phyloP scores from a whole-genome alignment of 2,113 vertebrate species.

The Mastomys coucha region DNA sequence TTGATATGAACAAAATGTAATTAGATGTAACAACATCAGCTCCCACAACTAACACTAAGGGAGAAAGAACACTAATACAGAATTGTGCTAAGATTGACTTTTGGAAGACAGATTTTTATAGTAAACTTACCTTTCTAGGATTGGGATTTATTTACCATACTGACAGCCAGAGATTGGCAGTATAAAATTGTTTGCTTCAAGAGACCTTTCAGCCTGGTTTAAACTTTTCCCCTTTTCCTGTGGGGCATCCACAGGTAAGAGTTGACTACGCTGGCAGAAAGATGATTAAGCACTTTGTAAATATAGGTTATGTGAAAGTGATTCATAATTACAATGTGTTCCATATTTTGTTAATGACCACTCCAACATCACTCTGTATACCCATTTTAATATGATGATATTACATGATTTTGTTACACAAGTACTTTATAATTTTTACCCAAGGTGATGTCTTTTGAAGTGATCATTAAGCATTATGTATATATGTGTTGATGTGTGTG shows the following conservation, averaged over 20 bases:
- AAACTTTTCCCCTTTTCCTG: slow-evolving; percentile 47
- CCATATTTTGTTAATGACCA: slow-evolving; percentile 63
- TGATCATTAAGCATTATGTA: not conserved
- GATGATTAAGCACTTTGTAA: slow-evolving; percentile 60
- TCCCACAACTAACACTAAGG: not conserved
- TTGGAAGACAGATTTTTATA: slow-evolving; percentile 22
- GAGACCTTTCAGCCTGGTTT: slow-evolving; percentile 17
- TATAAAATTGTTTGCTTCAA: slow-evolving; percentile 1
- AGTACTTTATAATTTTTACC: slow-evolving; percentile 62
- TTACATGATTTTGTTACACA: slow-evolving; percentile 19
- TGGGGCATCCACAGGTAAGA: slow-evolving; percentile 26
- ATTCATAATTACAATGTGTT: slow-evolving; percentile 68
- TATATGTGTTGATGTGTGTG: not conserved
- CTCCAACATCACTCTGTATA: not conserved
- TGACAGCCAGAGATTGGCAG: slow-evolving; percentile 4
- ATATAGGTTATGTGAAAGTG: slow-evolving; percentile 67
- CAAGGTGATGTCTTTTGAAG: slow-evolving; percentile 29
- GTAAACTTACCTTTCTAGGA: slow-evolving; percentile 33
- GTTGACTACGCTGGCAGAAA: not conserved
- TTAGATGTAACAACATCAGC: not conserved
- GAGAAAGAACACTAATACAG: not conserved
- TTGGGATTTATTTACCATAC: slow-evolving; percentile 8
- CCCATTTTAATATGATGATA: slow-evolving; percentile 44
- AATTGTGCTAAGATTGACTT: slow-evolving; percentile 9
- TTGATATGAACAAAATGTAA: not conserved